phyloP scores from a whole-genome alignment of 2,888 invertebrate genomes.

The Leptinotarsa tumamoca region DNA sequence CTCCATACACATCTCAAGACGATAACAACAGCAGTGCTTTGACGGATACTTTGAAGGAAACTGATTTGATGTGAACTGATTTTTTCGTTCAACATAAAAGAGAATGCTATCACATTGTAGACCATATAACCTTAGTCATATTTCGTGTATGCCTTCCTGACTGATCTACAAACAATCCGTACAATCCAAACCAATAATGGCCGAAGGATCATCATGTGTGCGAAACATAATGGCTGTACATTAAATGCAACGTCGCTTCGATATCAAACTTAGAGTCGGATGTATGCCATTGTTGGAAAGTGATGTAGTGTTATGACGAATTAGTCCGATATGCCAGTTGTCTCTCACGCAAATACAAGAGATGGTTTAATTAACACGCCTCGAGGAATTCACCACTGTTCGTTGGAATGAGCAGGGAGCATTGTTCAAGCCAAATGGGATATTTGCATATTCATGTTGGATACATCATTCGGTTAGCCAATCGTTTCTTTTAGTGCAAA shows the following conservation, averaged over 20 bases:
- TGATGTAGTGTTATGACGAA: constrained; percentile 36
- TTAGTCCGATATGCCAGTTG: constrained; percentile 22
- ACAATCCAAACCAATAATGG: too few species aligned
- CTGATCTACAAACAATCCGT: too few species aligned
- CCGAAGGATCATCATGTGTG: neutral
- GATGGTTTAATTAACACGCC: constrained; percentile 1
- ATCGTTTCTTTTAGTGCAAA: too few species aligned
- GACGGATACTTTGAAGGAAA: too few species aligned
- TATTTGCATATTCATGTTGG: neutral
- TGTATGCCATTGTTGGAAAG: constrained; percentile 32
- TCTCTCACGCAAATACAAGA: neutral
- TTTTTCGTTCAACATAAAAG: too few species aligned
- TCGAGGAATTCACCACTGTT: neutral
- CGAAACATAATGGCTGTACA: neutral
- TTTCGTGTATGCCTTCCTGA: too few species aligned
- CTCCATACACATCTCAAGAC: too few species aligned
- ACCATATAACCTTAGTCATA: too few species aligned
- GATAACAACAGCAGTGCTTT: too few species aligned
- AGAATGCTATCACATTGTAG: too few species aligned
- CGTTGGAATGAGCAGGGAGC: neutral
- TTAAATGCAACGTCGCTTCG: neutral
- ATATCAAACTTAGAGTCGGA: constrained; percentile 27
- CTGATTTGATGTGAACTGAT: too few species aligned
- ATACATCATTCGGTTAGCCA: neutral
- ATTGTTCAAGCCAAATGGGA: neutral